phyloP scores from a whole-genome alignment of 1,140 invertebrate species.

The Aphelinus certus region DNA sequence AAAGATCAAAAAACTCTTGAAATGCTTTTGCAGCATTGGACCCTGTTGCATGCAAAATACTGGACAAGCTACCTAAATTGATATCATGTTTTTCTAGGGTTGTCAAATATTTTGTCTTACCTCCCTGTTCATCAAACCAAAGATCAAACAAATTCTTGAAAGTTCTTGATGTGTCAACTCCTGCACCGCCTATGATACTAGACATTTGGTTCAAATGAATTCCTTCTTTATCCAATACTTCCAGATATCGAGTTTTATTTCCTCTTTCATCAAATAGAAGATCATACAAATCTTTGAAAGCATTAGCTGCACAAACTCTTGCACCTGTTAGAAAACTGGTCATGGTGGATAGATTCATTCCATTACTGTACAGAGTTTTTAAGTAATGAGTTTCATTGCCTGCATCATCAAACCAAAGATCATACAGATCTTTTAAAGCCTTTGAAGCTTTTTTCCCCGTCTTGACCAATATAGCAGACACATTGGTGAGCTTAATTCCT shows the following conservation, averaged over 20 bases:
- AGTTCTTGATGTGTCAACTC: conserved; percentile 34
- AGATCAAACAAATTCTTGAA: conserved; percentile 17
- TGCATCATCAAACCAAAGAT: no score
- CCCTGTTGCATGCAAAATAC: conserved; percentile 40
- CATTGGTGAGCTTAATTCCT: conserved; percentile 1
- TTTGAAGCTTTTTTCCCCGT: no score
- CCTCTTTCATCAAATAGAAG: conserved; percentile 44
- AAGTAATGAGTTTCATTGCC: no score
- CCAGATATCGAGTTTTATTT: conserved; percentile 44
- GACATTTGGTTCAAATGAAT: neutral
- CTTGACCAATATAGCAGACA: neutral
- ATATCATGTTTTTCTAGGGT: conserved; percentile 42
- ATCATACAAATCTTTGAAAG: conserved; percentile 43
- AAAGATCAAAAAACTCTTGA: conserved; percentile 20
- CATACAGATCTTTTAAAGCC: no score
- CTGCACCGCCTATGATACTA: conserved; percentile 36
- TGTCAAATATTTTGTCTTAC: conserved; percentile 43
- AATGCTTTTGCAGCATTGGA: conserved; percentile 4
- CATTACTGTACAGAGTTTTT: no score
- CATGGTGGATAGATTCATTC: neutral
- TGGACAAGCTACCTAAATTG: conserved; percentile 41
- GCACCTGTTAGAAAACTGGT: conserved; percentile 31
- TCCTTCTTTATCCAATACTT: conserved; percentile 41
- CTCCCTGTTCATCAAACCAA: conserved; percentile 45
- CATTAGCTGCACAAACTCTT: conserved; percentile 37